phyloP scores from a whole-genome alignment of 2,888 invertebrate genomes.

The Amblyteles armatorius region DNA sequence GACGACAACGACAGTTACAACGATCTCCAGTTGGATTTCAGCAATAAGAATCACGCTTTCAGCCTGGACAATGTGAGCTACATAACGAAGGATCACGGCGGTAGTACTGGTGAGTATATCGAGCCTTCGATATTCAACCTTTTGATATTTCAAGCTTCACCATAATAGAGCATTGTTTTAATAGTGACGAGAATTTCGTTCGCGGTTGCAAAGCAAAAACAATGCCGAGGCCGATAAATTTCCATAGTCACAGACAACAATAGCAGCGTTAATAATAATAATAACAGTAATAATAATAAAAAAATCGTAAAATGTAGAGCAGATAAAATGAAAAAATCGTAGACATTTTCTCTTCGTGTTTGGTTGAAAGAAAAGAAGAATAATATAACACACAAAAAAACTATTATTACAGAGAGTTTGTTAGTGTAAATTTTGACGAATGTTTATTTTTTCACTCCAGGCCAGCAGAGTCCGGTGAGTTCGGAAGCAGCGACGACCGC shows the following conservation, averaged over 20 bases:
- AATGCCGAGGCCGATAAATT: neutral
- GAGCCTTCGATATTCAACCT: no score
- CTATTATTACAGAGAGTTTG: neutral
- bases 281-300: neutral
- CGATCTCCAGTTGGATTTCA: slow-evolving; percentile 94
- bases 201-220: neutral
- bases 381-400: slow-evolving; percentile 19
- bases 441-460: slow-evolving; percentile 82
- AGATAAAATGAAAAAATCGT: no score
- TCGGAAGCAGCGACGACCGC: slow-evolving; percentile 94
- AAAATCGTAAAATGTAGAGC: no score
- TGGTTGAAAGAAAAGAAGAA: neutral
- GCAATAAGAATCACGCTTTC: slow-evolving; percentile 94
- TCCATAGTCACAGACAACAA: neutral
- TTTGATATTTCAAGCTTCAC: neutral
- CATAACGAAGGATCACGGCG: slow-evolving; percentile 93
- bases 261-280: neutral
- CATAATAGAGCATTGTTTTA: slow-evolving; percentile 5
- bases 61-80: slow-evolving; percentile 96
- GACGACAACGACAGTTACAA: slow-evolving; percentile 92
- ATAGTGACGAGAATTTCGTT: neutral
- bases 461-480: slow-evolving; percentile 92
- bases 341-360: no score
- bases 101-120: slow-evolving; percentile 84
- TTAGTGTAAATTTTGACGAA: neutral